These are phyloP conservation scores for Rhyacophila brunnea DNA, from an alignment of 1,140 invertebrate species.

Conservation along the genomic window DNA sequence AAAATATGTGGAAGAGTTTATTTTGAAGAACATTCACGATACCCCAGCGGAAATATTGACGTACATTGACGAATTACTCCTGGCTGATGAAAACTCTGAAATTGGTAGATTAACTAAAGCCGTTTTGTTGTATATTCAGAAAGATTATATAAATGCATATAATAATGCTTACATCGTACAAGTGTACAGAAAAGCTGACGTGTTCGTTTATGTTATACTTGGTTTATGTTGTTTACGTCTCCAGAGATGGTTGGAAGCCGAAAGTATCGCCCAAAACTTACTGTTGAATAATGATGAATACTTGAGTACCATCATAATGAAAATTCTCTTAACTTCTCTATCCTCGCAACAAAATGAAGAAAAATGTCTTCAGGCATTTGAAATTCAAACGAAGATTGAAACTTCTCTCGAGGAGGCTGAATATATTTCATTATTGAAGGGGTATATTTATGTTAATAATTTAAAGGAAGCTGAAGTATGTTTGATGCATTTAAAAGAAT, in stretches of 20 bases:
- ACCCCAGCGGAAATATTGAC: neutral
- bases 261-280: constrained; percentile 53
- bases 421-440: constrained; percentile 27
- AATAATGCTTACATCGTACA: constrained; percentile 45
- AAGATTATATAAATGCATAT: constrained; percentile 56
- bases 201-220: constrained; percentile 43
- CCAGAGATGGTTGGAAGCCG: constrained; percentile 58
- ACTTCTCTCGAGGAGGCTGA: constrained; percentile 4
- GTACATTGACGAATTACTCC: constrained; percentile 22
- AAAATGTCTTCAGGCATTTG: constrained; percentile 21
- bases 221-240: constrained; percentile 56
- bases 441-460: constrained; percentile 37
- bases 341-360: constrained; percentile 9
- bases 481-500: constrained; percentile 40
- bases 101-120: constrained; percentile 54
- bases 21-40: constrained; percentile 20
- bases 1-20: constrained; percentile 46
- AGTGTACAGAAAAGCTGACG: constrained; percentile 44
- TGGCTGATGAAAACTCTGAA: constrained; percentile 46
- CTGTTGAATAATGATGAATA: constrained; percentile 42
- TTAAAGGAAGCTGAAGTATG: constrained; percentile 37
- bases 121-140: constrained; percentile 40
- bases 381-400: constrained; percentile 13
- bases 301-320: constrained; percentile 33
- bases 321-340: constrained; percentile 13